A percentile compares a stretch with the other conserved stretches of the same genome.
Conservation (phyloP, 30 jellyfish, hydroid and myxozoan species). For the Pseudorhiza aurosa region DNA sequence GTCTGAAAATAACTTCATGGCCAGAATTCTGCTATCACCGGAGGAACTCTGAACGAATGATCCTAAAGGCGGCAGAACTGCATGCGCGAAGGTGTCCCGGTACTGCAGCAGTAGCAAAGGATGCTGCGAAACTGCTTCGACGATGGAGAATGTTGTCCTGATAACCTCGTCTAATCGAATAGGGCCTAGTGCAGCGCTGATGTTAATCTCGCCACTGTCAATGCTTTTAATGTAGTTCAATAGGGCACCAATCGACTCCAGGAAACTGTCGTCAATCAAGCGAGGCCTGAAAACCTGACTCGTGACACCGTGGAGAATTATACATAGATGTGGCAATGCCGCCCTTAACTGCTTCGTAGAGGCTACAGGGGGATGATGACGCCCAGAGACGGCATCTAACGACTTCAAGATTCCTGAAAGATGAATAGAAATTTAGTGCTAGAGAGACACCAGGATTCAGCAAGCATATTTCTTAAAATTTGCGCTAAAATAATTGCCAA, state of each 20-base stretch:
- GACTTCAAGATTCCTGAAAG: conserved; percentile 70
- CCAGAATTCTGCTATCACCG: conserved; percentile 78
- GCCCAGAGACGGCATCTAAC: conserved; percentile 75
- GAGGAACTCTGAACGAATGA: conserved; percentile 58
- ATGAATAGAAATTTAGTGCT: too few species aligned
- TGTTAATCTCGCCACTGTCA: conserved; percentile 75
- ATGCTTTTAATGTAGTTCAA: conserved; percentile 41
- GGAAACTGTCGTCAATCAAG: conserved; percentile 49
- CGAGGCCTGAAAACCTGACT: conserved; percentile 87
- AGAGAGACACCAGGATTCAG: too few species aligned
- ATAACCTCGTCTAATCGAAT: conserved; percentile 65
- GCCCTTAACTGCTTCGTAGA: conserved; percentile 74
- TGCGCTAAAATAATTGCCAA: too few species aligned
- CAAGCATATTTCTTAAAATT: too few species aligned
- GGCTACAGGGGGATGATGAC: conserved; percentile 91
- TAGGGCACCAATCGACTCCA: conserved; percentile 64
- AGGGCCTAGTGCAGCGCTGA: conserved; percentile 36
- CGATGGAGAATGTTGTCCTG: conserved; percentile 67
- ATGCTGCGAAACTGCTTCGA: conserved; percentile 94
- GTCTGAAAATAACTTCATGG: conserved; percentile 80
- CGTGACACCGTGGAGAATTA: conserved; percentile 78
- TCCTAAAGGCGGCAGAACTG: conserved; percentile 76
- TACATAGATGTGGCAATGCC: conserved; percentile 64
- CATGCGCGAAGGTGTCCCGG: conserved; percentile 35
- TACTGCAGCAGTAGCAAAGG: conserved; percentile 74